Evolutionary conservation across 2,888 invertebrate genomes (phyloP), one percentile per base, ranked within the genome.

Genomic region (Meta bourneti): DNA sequence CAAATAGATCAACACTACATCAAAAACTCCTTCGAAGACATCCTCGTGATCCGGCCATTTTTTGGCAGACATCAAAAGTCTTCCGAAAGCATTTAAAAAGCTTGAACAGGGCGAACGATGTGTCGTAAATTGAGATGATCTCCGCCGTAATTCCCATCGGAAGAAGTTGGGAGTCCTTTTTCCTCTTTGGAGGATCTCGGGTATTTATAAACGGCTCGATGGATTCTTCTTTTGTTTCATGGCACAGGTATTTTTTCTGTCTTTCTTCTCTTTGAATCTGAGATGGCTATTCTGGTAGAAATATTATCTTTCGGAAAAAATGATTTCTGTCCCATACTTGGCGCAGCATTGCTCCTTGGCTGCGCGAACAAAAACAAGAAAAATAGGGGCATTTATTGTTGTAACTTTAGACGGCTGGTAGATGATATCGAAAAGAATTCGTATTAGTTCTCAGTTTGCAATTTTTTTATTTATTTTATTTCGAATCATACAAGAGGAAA

Each of bases 121-220:
- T 88, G 88, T 88, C 88, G 88, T 88, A 88, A 88, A 88, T 88
- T 88, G 88, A 88, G 88, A 88, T 88, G 88, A 88, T 88, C 80
- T 80, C 80, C 48, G 20, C 72, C 80, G 61, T 88, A 88, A 88
- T 88, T 88, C 88, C 88, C 88, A 20, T 20, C 20, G 80, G 80
- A 78, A 78, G 78, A n/a, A 70, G 70, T 20, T 78, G 48, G 11
- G 34, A 78, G 78, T 51, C 20, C 75, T 85, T 74, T 61, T 48
- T 49, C 75, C 51, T 49, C 80, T 54, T 6, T 16, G 49, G 54
- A 85, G 74, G 78, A 80, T 72, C 74, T 80, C 20, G 72, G 79
- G 80, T 88, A 88, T 80, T 88, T 88, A 88, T 88, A 80, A 88
- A 80, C 88, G 80, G 80, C 54, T 74, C 72, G 74, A 74, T 80